Base-by-base conservation (phyloP, 2,888 invertebrate genomes). In the Thecophora atra region DNA sequence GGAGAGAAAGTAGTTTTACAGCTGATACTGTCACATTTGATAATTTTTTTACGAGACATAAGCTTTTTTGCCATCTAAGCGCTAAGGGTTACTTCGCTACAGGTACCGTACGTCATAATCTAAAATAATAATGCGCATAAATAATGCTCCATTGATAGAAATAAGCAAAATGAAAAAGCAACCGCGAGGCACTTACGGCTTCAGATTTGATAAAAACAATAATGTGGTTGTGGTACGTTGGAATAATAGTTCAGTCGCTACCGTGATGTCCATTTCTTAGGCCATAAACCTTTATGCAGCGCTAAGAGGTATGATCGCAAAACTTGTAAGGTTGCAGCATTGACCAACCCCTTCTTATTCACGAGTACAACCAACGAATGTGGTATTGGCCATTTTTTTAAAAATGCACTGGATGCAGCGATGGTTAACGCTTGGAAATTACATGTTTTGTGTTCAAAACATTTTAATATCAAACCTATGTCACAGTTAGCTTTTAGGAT, bases 361-460 rank as follows among this genome's bases (percentile, higher is more conserved):
- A 8, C 8, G 11, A 54, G n/a, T 54, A 54, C 7, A 60, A 28
- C 15, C 26, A 60, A 60, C 19, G 11, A 28, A 60, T 60, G 28
- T 60, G 60, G 28, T 60, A 13, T 26, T 26, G 60, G 60, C 60
- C 60, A 60, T n/a, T 19, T 60, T 13, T 60, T 60, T 30, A 30
- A 13, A 15, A 60, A 60, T 60, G 24, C 28, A 19, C 60, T 60
- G 24, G 60, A 28, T 17, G 28, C 24, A 28, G 11, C 28, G 7
- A 54, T 54, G 54, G 54, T 54, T 21, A 54, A 54, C 21, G 54
- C 54, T 54, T 19, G 54, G 21, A 54, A 54, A 54, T 54, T 54
- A n/a, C 54, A 54, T 54, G 19, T 19, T 7, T 13, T 54, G 54
- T 6, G 8, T 11, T 17, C 19, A 6, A 54, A 17, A 17, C 8